Evolutionary conservation across 2,113 vertebrate species (phyloP).

Genomic region (Monarcha castaneiventris): DNA sequence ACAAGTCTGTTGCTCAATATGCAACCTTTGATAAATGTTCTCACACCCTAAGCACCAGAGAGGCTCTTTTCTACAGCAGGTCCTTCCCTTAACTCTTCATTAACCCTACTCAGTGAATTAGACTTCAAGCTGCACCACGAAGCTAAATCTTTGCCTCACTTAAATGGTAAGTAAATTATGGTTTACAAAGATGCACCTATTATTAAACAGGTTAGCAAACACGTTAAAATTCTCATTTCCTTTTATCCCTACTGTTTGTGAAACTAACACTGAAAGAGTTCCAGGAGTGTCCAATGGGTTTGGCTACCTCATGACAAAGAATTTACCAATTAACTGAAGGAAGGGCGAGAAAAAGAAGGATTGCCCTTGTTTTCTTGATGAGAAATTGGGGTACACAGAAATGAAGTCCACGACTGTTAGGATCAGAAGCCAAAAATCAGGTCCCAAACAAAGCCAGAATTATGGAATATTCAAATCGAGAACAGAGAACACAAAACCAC

Average conservation of each 20-base stretch:
- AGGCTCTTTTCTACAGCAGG: not conserved
- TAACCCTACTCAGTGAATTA: not conserved
- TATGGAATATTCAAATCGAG: rapidly evolving
- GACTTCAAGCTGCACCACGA: not conserved
- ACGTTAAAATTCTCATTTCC: not conserved
- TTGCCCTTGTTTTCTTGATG: not conserved
- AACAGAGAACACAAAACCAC: not conserved
- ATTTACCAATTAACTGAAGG: not conserved
- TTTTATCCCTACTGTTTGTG: not conserved
- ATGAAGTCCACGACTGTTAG: not conserved
- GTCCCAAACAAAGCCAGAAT: not conserved
- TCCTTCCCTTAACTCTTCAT: not conserved
- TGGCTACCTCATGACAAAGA: not conserved
- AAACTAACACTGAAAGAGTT: not conserved
- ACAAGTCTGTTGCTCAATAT: not conserved
- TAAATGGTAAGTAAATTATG: not conserved
- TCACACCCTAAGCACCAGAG: not conserved
- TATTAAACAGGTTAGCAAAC: not conserved
- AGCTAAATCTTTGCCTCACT: not conserved
- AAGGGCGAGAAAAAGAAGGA: not conserved
- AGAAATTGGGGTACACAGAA: not conserved
- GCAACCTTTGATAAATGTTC: not conserved
- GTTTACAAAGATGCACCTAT: not conserved
- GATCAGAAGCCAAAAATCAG: not conserved
- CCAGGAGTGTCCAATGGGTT: not conserved